Evolutionary conservation across 1,140 invertebrate genomes (phyloP).

Genomic region (Agrypnia vestita): DNA sequence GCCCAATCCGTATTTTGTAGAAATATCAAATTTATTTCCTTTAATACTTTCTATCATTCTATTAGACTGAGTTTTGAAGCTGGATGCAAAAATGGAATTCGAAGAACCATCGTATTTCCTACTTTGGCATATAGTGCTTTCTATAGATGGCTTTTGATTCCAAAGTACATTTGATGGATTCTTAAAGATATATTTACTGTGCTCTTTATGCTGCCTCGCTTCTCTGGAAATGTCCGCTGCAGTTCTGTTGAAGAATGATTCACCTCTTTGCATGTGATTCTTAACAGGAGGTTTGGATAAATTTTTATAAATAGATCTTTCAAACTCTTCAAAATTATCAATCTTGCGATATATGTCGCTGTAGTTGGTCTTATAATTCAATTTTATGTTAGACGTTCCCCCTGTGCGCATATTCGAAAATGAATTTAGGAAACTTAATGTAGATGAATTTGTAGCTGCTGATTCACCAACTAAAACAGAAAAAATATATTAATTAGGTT

Average conservation of each 20-base stretch:
- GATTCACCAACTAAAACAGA: constrained; percentile 18
- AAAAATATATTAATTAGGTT: background rate
- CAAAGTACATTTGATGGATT: constrained; percentile 31
- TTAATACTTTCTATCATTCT: too few species aligned
- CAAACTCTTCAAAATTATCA: constrained; percentile 29
- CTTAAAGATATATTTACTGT: constrained; percentile 20
- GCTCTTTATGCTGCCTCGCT: background rate
- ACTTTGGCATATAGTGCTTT: background rate
- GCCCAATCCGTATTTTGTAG: background rate
- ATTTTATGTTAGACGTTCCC: background rate
- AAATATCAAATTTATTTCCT: background rate
- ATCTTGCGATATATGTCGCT: constrained; percentile 1
- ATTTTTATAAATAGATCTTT: background rate
- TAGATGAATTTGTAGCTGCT: background rate
- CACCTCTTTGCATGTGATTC: background rate
- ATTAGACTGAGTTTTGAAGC: background rate
- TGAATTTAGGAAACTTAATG: background rate
- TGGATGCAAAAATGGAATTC: constrained; percentile 1
- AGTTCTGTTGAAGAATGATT: constrained; percentile 10
- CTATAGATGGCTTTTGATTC: constrained; percentile 27
- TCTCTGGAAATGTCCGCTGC: constrained; percentile 7
- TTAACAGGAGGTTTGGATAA: background rate
- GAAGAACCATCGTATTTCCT: constrained; percentile 5
- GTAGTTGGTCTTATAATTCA: constrained; percentile 22
- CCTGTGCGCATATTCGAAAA: background rate